These are phyloP conservation scores for Cheilosia urbana DNA, from an alignment of 2,888 invertebrate genomes.

Conservation along the genomic window DNA sequence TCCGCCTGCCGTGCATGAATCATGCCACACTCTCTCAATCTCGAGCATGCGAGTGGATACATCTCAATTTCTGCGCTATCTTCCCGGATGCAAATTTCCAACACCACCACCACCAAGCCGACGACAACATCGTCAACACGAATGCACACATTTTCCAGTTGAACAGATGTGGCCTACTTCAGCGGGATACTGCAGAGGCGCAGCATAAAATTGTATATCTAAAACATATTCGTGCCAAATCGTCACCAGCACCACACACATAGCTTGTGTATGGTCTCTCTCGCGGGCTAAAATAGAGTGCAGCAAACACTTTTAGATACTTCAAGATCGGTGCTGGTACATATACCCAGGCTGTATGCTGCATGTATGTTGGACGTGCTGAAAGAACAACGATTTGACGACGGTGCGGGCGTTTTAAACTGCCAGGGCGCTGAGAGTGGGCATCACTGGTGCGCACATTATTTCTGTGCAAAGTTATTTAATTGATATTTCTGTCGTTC, in stretches of 20 bases:
- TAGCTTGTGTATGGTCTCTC: constrained; percentile 27
- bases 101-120: constrained; percentile 26
- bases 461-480: constrained; percentile 43
- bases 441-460: constrained; percentile 48
- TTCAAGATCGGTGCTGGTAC: constrained; percentile 22
- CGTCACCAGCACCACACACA: constrained; percentile 70
- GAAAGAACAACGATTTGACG: constrained; percentile 14
- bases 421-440: constrained; percentile 62
- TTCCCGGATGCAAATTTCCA: constrained; percentile 67
- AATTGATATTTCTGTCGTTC: constrained; percentile 55
- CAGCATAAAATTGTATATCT: constrained; percentile 68
- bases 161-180: constrained; percentile 74
- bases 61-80: constrained; percentile 51
- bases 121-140: constrained; percentile 51
- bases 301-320: constrained; percentile 59
- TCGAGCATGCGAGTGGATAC: constrained; percentile 52
- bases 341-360: constrained; percentile 17
- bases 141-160: constrained; percentile 69
- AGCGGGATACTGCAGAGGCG: constrained; percentile 37
- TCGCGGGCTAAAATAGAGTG: constrained; percentile 54
- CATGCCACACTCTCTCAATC: constrained; percentile 5
- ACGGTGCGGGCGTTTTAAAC: constrained; percentile 56
- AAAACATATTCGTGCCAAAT: constrained; percentile 71
- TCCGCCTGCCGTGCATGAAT: neutral
- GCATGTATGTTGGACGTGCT: constrained; percentile 50